These are phyloP conservation scores for Crotalus tigris DNA, from an alignment of 2,113 vertebrate species.

Conservation along the genomic window DNA sequence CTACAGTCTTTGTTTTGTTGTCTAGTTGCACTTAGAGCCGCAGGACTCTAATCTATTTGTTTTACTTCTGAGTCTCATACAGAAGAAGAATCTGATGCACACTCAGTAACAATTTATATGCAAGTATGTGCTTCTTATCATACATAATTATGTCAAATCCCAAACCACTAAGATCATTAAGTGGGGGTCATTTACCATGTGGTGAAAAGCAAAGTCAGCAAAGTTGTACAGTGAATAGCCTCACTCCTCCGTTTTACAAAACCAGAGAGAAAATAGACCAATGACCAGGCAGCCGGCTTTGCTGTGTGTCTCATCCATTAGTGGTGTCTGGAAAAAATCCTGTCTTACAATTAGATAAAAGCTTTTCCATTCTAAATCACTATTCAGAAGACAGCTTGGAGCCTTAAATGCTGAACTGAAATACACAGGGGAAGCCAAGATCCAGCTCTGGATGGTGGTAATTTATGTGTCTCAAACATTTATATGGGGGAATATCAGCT, in stretches of 20 bases:
- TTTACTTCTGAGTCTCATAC: not conserved
- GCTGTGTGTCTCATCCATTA: slow-evolving; percentile 30
- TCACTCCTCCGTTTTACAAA: not conserved
- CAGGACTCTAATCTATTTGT: not conserved
- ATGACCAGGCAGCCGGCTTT: slow-evolving; percentile 6
- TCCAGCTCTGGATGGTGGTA: slow-evolving; percentile 9
- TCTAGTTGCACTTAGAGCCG: not conserved
- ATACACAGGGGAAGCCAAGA: slow-evolving; percentile 19
- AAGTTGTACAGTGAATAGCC: not conserved
- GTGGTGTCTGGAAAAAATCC: slow-evolving; percentile 32
- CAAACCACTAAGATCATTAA: slow-evolving; percentile 14
- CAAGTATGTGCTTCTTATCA: slow-evolving; percentile 1
- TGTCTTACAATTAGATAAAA: slow-evolving; percentile 38
- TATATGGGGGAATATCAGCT: slow-evolving; percentile 10
- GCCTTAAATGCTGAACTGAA: slow-evolving; percentile 25
- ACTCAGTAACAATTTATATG: slow-evolving; percentile 3
- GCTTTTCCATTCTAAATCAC: slow-evolving; percentile 38
- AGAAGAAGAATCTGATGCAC: slow-evolving; percentile 4
- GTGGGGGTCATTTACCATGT: slow-evolving; percentile 15
- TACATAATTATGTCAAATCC: slow-evolving; percentile 9
- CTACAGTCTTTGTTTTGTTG: not conserved
- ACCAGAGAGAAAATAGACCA: not conserved
- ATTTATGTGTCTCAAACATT: slow-evolving; percentile 31
- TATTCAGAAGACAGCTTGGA: slow-evolving; percentile 30
- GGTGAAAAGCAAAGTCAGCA: slow-evolving; percentile 27